Evolutionary conservation across 2,888 invertebrate species (phyloP).

Genomic region (Drosophila mulleri): DNA sequence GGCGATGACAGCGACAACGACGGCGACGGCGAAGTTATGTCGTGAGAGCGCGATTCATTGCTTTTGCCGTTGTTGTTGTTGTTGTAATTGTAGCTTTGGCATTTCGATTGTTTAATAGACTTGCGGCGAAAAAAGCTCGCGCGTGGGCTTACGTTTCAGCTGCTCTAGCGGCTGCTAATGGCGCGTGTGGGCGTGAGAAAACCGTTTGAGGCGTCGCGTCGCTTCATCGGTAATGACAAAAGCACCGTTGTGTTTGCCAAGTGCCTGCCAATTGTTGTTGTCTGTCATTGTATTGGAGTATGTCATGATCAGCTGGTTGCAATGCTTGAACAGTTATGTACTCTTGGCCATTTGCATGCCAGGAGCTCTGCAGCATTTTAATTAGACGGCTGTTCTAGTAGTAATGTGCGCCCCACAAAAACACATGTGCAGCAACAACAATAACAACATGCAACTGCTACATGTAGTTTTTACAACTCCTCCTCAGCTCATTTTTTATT

Average conservation of each 20-base stretch:
- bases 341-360: constrained; percentile 58
- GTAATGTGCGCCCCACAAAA: constrained; percentile 22
- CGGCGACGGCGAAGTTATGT: constrained; percentile 5
- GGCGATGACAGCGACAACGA: constrained; percentile 1
- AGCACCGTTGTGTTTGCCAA: constrained; percentile 23
- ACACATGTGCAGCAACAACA: constrained; percentile 32
- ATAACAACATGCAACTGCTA: constrained; percentile 12
- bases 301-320: neutral
- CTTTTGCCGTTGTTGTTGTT: constrained; percentile 21
- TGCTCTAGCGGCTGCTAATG: constrained; percentile 10
- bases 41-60: constrained; percentile 27
- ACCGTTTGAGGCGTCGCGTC: constrained; percentile 1
- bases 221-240: constrained; percentile 7
- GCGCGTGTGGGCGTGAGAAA: constrained; percentile 61
- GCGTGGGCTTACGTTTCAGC: constrained; percentile 56
- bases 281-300: neutral
- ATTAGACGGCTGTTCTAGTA: constrained; percentile 68
- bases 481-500: constrained; percentile 41
- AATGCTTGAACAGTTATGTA: constrained; percentile 39
- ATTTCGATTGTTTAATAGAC: constrained; percentile 68
- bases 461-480: constrained; percentile 52
- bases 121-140: constrained; percentile 44
- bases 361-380: constrained; percentile 60
- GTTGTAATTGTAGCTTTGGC: constrained; percentile 44
- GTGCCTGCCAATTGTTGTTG: constrained; percentile 12